Evolutionary conservation across 2,888 invertebrate species (phyloP).

Genomic region (Syritta pipiens): DNA sequence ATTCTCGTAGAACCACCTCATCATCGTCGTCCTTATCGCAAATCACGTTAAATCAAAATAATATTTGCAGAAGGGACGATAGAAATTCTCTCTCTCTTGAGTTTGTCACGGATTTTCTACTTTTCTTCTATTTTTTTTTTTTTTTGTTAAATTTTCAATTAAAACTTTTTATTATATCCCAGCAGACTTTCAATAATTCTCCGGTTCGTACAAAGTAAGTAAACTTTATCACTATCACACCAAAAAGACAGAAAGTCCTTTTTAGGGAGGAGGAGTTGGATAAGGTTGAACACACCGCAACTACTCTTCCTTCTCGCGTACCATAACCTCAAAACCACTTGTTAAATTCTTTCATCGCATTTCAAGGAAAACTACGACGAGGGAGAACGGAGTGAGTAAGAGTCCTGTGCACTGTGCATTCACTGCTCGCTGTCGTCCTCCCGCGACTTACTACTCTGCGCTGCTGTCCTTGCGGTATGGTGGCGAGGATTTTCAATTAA

Average conservation of each 20-base stretch:
- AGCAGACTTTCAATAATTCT: constrained; percentile 61
- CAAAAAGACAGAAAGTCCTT: constrained; percentile 18
- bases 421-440: neutral
- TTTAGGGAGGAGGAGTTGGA: constrained; percentile 39
- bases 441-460: neutral
- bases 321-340: constrained; percentile 60
- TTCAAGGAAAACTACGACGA: no score
- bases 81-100: neutral
- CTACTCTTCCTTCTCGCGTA: neutral
- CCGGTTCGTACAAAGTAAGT: constrained; percentile 50
- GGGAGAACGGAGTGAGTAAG: no score
- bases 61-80: constrained; percentile 13
- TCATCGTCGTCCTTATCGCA: neutral
- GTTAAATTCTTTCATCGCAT: constrained; percentile 59
- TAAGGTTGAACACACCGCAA: constrained; percentile 4
- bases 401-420: no score
- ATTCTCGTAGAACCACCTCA: neutral
- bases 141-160: constrained; percentile 60
- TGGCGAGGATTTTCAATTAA: constrained; percentile 64
- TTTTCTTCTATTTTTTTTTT: neutral
- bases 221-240: constrained; percentile 61
- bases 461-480: constrained; percentile 25
- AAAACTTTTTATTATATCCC: constrained; percentile 66
- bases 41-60: constrained; percentile 49
- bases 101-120: constrained; percentile 27